Evolutionary conservation across 2,113 vertebrate genomes (phyloP).

Genomic region (Menura novaehollandiae): DNA sequence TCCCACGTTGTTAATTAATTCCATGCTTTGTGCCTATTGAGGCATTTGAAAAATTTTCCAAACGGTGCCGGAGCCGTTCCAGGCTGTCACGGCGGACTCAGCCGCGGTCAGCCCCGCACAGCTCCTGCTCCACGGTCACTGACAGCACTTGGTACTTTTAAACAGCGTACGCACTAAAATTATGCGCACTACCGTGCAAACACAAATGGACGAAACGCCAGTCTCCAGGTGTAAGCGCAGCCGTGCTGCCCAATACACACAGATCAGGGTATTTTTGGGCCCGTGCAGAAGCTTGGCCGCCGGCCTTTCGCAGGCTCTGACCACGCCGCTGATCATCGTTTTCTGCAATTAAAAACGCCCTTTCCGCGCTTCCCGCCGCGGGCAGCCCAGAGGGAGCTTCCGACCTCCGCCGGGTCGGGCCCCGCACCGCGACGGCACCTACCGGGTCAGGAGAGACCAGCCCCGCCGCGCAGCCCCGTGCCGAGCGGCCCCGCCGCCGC

Average conservation of each 20-base stretch:
- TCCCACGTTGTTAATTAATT: background rate
- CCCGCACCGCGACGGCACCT: background rate
- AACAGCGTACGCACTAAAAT: background rate
- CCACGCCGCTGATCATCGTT: background rate
- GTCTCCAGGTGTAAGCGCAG: background rate
- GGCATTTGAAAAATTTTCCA: background rate
- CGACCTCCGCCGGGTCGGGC: fast-evolving
- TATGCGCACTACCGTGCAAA: background rate
- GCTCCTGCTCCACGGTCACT: background rate
- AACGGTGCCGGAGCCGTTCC: no score
- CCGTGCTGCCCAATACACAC: background rate
- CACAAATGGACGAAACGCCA: fast-evolving
- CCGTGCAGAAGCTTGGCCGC: background rate
- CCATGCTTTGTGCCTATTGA: fast-evolving
- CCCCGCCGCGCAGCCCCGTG: fast-evolving
- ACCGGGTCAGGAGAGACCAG: background rate
- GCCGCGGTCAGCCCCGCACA: background rate
- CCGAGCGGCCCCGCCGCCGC: fast-evolving
- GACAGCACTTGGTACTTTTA: no score
- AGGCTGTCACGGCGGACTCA: background rate
- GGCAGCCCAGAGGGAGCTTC: background rate
- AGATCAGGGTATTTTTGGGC: background rate
- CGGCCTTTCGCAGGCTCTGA: background rate
- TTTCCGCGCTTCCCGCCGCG: background rate
- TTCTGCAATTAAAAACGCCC: background rate